These are phyloP conservation scores for Prunella himalayana DNA, from an alignment of 2,113 vertebrate species.

Conservation along the genomic window DNA sequence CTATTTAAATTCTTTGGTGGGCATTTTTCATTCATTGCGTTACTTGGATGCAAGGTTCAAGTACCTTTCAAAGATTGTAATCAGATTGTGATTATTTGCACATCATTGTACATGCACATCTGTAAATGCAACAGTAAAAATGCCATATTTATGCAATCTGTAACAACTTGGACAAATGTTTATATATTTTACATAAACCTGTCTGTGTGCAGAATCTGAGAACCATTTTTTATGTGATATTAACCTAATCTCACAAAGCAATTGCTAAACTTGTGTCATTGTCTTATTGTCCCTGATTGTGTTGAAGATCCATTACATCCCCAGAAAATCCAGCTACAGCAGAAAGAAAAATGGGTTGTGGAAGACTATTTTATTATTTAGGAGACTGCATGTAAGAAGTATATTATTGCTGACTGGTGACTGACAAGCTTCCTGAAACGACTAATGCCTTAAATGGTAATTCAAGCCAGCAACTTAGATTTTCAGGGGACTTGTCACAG, in stretches of 20 bases:
- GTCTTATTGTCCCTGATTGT: not conserved
- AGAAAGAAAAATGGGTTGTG: not conserved
- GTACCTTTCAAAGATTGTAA: slow-evolving; percentile 70
- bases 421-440: not conserved
- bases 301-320: not conserved
- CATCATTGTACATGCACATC: slow-evolving; percentile 74
- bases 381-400: not conserved
- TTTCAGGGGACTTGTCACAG: not conserved
- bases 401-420: not conserved
- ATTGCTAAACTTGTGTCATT: not conserved
- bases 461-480: not conserved
- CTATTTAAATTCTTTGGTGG: slow-evolving; percentile 67
- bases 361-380: not conserved
- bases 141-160: slow-evolving; percentile 76
- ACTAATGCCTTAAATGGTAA: not conserved
- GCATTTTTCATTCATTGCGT: slow-evolving; percentile 65
- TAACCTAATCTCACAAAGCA: not conserved
- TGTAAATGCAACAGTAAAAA: slow-evolving; percentile 77
- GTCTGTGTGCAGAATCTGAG: slow-evolving; percentile 70
- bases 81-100: slow-evolving; percentile 74
- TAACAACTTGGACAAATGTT: slow-evolving; percentile 76
- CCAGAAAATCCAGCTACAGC: not conserved
- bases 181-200: slow-evolving; percentile 80
- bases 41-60: slow-evolving; percentile 64
- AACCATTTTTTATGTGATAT: slow-evolving; percentile 28